Base-by-base conservation (phyloP, 2,797 vertebrate genomes). In the Synaphobranchus kaupii region DNA sequence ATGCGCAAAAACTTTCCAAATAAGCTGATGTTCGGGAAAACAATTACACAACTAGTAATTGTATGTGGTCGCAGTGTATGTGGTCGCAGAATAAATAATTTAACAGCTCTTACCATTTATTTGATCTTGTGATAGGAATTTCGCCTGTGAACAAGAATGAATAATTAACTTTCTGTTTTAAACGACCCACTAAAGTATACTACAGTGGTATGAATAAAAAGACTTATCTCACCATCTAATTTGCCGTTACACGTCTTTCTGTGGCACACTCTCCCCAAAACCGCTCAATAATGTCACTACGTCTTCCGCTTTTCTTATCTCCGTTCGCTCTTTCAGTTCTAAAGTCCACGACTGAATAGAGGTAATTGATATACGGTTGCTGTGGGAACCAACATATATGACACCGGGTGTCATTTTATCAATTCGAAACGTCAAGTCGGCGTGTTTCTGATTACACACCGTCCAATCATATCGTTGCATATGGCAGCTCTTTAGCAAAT, bases 71-170 rank as follows among this genome's bases (percentile, higher is more conserved):
- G n/a, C n/a, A n/a, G n/a, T n/a, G n/a, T n/a, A n/a, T n/a, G n/a
- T n/a, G n/a, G n/a, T n/a, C n/a, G n/a, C 50, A 44, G 60, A 50
- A 9, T 25, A 63, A 28, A 85, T 10, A 88, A 34, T 25, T 47
- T 1, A 63, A 54, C n/a, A 39, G 13, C 28, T 34, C 97, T 80
- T 95, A 99, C 98, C 98, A 0, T 97, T 97, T 68, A 99, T 99
- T 88, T 99, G 97, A 95, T 94, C 95, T 91, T 98, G 98, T 84
- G 98, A 95, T 90, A 99, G 96, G 90, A 98, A 99, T 93, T 99
- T 99, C 13, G 98, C 98, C 98, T 99, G 91, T 83, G 47, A 81
- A 81, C 20, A 78, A 88, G 88, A 50, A 91, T 86, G 0, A 89
- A 20, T 5, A 47, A 48, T 81, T 81, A 25, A 48, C 44, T 50